Percentiles rank a stretch among this genome's conserved stretches.
These are phyloP conservation scores for Oscheius sp. DNA, from an alignment of 2,888 invertebrate species.

Conservation along the genomic window DNA sequence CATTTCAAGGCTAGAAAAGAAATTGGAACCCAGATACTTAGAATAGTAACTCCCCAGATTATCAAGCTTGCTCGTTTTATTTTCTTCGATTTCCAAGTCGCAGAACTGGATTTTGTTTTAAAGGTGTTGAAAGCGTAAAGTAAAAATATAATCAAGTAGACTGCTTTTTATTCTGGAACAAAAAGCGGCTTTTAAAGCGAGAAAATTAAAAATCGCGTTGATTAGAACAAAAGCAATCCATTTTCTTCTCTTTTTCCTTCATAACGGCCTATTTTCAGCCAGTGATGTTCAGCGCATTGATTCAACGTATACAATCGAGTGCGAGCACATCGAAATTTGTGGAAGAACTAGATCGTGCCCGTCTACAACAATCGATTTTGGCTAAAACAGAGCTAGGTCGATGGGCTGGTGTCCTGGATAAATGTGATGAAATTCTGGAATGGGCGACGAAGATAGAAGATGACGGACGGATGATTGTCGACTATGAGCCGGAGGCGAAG, in stretches of 20 bases:
- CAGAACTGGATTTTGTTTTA: too few relatives aligned
- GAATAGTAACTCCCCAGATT: too few relatives aligned
- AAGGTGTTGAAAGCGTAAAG: too few relatives aligned
- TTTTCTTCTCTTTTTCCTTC: neutral
- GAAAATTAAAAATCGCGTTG: too few relatives aligned
- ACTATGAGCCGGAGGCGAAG: conserved; percentile 18
- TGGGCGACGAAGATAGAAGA: conserved; percentile 39
- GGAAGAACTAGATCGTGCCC: conserved; percentile 40
- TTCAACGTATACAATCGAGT: conserved; percentile 25
- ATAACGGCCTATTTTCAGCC: conserved; percentile 12
- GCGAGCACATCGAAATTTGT: conserved; percentile 39
- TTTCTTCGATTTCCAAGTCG: too few relatives aligned
- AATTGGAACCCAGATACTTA: too few relatives aligned
- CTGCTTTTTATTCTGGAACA: too few relatives aligned
- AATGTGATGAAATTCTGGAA: conserved; percentile 60
- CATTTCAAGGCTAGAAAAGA: too few relatives aligned
- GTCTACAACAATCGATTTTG: conserved; percentile 42
- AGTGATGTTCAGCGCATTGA: neutral
- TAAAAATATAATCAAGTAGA: too few relatives aligned
- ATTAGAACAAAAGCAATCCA: too few relatives aligned
- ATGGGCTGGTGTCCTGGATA: conserved; percentile 62
- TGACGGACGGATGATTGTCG: conserved; percentile 19
- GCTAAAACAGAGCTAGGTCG: conserved; percentile 60
- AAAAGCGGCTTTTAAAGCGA: too few relatives aligned
- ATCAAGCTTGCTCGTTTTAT: too few relatives aligned